Evolutionary conservation across 2,113 vertebrate species (phyloP).

Genomic region (Boleophthalmus pectinirostris): DNA sequence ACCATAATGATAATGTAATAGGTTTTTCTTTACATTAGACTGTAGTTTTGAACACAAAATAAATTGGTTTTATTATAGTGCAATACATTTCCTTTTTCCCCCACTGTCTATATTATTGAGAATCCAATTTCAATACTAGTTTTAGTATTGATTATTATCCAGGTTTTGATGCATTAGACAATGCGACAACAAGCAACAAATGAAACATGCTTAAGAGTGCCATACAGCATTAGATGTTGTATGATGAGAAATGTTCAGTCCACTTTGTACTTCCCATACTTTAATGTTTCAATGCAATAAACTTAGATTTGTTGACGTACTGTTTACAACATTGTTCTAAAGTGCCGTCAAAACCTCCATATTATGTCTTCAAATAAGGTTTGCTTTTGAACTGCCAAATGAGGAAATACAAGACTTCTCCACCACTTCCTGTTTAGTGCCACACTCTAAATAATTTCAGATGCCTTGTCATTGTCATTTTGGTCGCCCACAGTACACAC

Average conservation of each 20-base stretch:
- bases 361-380: background rate
- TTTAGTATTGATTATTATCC: too few species aligned
- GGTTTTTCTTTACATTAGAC: too few species aligned
- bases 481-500: background rate
- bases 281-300: background rate
- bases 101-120: too few species aligned
- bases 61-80: too few species aligned
- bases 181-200: too few species aligned
- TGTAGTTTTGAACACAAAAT: too few species aligned
- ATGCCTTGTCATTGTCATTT: conserved; percentile 1
- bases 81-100: too few species aligned
- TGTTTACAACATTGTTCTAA: background rate
- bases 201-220: too few species aligned
- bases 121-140: too few species aligned
- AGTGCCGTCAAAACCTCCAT: background rate
- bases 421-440: background rate
- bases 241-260: background rate
- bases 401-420: background rate
- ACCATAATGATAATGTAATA: too few species aligned
- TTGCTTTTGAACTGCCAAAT: background rate
- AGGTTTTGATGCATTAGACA: too few species aligned
- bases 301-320: background rate
- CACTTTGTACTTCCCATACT: background rate
- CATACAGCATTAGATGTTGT: too few species aligned
- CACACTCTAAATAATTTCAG: background rate